These are phyloP conservation scores for Coreius guichenoti DNA, from an alignment of 2,797 vertebrate species.

Conservation along the genomic window DNA sequence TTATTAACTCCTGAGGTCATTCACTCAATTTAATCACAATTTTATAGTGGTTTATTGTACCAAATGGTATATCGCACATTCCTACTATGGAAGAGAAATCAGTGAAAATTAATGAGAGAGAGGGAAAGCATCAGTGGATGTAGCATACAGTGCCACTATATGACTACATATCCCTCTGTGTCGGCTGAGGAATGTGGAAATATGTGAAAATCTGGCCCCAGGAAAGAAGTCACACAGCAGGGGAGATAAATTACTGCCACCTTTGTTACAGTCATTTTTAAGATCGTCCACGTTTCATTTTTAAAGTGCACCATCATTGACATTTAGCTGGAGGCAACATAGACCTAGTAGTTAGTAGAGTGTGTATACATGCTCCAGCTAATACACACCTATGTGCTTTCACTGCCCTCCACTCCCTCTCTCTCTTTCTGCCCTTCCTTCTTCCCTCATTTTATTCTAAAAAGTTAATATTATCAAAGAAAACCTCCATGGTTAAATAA, in stretches of 20 bases:
- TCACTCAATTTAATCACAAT: background rate
- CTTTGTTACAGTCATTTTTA: conserved; percentile 46
- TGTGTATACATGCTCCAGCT: conserved; percentile 10
- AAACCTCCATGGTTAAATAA: conserved; percentile 46
- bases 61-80: background rate
- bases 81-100: background rate
- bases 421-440: background rate
- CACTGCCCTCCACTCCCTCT: background rate
- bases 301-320: conserved; percentile 52
- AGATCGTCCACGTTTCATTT: conserved; percentile 46
- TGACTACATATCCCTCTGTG: conserved; percentile 9
- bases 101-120: background rate
- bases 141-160: background rate
- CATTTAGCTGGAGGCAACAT: conserved; percentile 49
- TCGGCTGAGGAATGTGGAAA: background rate
- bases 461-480: conserved; percentile 54
- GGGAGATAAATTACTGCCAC: conserved; percentile 16
- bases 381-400: conserved; percentile 22
- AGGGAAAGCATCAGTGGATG: background rate
- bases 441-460: conserved; percentile 40
- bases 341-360: conserved; percentile 43
- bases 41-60: background rate
- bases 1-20: background rate
- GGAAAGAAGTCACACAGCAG: conserved; percentile 34
- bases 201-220: background rate